phyloP scores from a whole-genome alignment of 1,140 invertebrate species.

The Ostrea denselamellosa region DNA sequence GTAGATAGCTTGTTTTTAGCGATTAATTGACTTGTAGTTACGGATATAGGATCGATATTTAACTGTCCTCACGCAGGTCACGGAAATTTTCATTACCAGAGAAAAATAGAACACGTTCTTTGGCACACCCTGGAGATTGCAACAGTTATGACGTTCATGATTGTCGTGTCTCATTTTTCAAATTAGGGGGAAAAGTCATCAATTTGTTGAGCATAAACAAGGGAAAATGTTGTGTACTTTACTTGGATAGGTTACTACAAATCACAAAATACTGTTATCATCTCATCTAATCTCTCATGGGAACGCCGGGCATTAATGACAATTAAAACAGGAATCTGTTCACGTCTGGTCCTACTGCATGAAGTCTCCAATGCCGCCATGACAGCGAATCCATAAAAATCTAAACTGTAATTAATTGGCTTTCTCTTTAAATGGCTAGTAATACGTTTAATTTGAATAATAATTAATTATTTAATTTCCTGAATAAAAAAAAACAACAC shows the following conservation, averaged over 20 bases:
- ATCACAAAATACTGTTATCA: not conserved
- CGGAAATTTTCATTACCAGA: not conserved
- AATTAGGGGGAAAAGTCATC: not conserved
- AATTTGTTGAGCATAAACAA: not conserved
- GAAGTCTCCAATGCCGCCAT: not conserved
- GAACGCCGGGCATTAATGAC: not conserved
- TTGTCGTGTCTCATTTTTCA: not conserved
- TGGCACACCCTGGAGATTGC: conserved; percentile 9
- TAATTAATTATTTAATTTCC: conserved; percentile 37
- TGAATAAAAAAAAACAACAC: not conserved
- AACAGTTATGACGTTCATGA: not conserved
- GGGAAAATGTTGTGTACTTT: not conserved
- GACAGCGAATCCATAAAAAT: not conserved
- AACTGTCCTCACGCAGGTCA: not conserved
- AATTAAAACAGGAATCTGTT: not conserved
- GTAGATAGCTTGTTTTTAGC: not conserved
- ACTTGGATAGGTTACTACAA: not conserved
- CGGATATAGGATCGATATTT: not conserved
- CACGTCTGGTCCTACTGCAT: not conserved
- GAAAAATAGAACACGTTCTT: not conserved
- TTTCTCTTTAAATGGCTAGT: conserved; percentile 10
- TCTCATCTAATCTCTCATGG: not conserved
- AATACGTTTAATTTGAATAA: not conserved
- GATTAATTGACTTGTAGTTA: conserved; percentile 13
- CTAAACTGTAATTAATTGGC: not conserved